These are phyloP conservation scores for Phocides pigmalion DNA, from an alignment of 1,140 invertebrate genomes.

Conservation along the genomic window DNA sequence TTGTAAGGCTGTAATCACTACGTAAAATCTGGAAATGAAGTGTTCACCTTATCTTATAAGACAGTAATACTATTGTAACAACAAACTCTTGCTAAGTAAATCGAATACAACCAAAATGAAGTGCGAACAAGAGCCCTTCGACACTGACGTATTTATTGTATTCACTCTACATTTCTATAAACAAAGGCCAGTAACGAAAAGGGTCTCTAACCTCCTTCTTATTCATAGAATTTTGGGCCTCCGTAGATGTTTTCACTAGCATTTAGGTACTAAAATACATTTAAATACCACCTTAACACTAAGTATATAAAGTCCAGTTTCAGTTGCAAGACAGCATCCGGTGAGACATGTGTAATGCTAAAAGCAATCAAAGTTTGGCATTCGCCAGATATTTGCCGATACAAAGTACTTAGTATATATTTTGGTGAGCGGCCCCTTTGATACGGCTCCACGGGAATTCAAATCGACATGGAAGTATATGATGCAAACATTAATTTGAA, in stretches of 20 bases:
- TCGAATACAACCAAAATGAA: too few relatives aligned
- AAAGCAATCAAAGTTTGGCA: conserved; percentile 21
- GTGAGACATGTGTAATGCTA: conserved; percentile 5
- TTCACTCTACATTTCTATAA: conserved; percentile 24
- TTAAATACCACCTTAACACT: conserved; percentile 5
- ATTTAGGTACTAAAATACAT: background rate
- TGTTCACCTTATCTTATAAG: too few relatives aligned
- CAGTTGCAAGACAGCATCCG: background rate
- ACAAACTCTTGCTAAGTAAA: too few relatives aligned
- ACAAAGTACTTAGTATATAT: conserved; percentile 11
- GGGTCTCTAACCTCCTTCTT: conserved; percentile 42
- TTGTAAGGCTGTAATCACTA: too few relatives aligned
- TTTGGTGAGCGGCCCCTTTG: conserved; percentile 23
- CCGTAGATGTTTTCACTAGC: background rate
- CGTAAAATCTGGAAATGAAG: too few relatives aligned
- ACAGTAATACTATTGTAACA: too few relatives aligned
- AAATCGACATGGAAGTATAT: conserved; percentile 17
- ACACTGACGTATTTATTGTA: too few relatives aligned
- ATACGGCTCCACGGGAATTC: background rate
- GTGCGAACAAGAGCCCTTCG: too few relatives aligned
- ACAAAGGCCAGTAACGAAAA: conserved; percentile 14
- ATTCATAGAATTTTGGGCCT: conserved; percentile 46
- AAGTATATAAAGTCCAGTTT: conserved; percentile 10
- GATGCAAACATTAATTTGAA: conserved; percentile 7
- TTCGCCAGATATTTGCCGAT: conserved; percentile 20